Conservation (phyloP, 1,140 invertebrate species). For the Drosophila oshimai region DNA sequence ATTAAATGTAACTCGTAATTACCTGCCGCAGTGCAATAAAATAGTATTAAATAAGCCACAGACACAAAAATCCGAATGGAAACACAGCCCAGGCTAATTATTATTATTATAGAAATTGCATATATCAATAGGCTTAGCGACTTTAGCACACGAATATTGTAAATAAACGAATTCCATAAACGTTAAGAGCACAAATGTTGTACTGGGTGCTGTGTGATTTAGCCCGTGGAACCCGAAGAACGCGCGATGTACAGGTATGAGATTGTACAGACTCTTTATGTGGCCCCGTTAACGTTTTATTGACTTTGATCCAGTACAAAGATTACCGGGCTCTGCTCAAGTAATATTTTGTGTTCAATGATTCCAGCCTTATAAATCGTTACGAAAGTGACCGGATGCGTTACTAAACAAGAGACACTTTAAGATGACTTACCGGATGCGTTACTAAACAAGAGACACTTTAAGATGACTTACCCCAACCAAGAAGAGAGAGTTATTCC, state of each 20-base stretch:
- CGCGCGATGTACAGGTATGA: neutral
- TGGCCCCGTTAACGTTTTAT: neutral
- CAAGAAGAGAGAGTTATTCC: neutral
- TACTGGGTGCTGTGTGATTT: neutral
- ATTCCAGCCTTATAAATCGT: conserved; percentile 57
- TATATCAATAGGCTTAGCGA: conserved; percentile 34
- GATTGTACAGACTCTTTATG: neutral
- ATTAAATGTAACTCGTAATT: conserved; percentile 12
- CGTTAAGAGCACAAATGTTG: conserved; percentile 7
- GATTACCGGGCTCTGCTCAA: neutral
- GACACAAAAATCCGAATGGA: neutral
- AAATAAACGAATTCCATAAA: conserved; percentile 47
- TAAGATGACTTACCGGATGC: neutral
- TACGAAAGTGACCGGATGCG: conserved; percentile 46
- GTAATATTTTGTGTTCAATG: neutral
- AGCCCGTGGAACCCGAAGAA: neutral
- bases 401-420: conserved; percentile 23
- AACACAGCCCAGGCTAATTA: neutral
- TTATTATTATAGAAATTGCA: neutral
- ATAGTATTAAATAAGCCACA: conserved; percentile 4
- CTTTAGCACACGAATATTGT: conserved; percentile 9
- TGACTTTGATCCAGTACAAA: neutral
- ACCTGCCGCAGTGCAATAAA: conserved; percentile 24
- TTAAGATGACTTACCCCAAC: neutral
- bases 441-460: conserved; percentile 30